These are phyloP conservation scores for Xerus inauris DNA, from an alignment of 2,113 vertebrate genomes.

Conservation along the genomic window DNA sequence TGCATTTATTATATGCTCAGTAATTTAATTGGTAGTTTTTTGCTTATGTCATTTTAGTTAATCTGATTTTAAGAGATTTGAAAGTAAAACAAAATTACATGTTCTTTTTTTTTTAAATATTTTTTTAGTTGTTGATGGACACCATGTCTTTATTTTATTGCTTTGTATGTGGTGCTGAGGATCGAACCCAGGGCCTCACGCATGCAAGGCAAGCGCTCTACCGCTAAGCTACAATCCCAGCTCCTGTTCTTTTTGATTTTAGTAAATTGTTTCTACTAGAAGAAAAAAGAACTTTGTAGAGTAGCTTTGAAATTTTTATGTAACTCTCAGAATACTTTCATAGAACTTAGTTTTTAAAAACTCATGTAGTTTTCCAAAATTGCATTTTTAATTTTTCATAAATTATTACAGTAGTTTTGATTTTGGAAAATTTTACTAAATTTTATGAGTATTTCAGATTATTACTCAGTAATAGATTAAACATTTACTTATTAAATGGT, in stretches of 20 bases:
- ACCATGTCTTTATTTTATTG: too few relatives aligned
- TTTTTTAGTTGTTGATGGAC: too few relatives aligned
- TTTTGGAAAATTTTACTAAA: constrained; percentile 17
- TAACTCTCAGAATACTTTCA: background rate
- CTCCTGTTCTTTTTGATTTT: background rate
- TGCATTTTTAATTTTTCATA: constrained; percentile 30
- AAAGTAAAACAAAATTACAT: constrained; percentile 9
- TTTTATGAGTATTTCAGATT: background rate
- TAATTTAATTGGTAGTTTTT: background rate
- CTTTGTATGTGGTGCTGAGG: too few relatives aligned
- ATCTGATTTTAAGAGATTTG: background rate
- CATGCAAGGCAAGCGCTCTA: too few relatives aligned
- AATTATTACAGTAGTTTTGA: background rate
- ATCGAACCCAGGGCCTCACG: too few relatives aligned
- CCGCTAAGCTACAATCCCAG: too few relatives aligned
- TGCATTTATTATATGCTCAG: background rate
- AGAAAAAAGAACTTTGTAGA: background rate
- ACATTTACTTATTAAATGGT: background rate
- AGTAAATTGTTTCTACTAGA: background rate
- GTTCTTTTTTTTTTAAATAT: constrained; percentile 16
- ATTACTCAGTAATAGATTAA: background rate
- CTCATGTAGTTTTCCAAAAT: background rate
- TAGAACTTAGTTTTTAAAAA: constrained; percentile 19
- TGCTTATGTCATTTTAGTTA: background rate
- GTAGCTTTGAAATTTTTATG: background rate